Conservation (phyloP, 2,113 vertebrate genomes). For the Sprattus sprattus region DNA sequence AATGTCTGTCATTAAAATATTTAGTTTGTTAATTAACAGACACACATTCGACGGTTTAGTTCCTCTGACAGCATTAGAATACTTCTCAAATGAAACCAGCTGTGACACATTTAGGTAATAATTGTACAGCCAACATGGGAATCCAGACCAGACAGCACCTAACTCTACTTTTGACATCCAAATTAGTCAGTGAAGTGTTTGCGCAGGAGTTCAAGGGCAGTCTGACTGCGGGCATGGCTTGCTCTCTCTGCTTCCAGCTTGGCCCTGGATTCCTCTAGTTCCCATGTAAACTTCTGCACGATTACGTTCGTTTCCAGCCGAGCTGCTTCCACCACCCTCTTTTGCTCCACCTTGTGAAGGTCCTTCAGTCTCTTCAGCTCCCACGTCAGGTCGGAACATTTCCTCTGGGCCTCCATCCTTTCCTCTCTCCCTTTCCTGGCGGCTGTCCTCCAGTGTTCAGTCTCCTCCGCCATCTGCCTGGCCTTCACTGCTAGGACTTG, state of each 20-base stretch:
- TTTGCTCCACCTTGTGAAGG: slow-evolving; percentile 36
- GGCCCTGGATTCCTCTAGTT: slow-evolving; percentile 37
- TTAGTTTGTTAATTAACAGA: no score
- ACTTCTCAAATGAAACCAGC: neutral
- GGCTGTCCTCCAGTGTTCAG: slow-evolving; percentile 43
- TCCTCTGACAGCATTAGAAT: no score
- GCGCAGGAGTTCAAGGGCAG: slow-evolving; percentile 46
- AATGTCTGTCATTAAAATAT: no score
- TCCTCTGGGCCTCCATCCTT: slow-evolving; percentile 43
- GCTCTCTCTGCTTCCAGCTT: slow-evolving; percentile 53
- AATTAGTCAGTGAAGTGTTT: slow-evolving; percentile 32
- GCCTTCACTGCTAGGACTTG: slow-evolving; percentile 49
- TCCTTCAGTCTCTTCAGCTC: slow-evolving; percentile 42
- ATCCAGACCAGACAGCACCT: no score
- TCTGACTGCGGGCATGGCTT: slow-evolving; percentile 34
- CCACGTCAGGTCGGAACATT: slow-evolving; percentile 51
- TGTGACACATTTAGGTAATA: neutral
- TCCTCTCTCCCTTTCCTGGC: slow-evolving; percentile 52
- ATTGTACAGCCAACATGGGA: neutral
- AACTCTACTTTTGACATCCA: neutral
- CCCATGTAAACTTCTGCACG: slow-evolving; percentile 42
- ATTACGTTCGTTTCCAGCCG: slow-evolving; percentile 32
- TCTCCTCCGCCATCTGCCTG: slow-evolving; percentile 48
- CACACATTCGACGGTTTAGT: no score
- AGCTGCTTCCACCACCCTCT: slow-evolving; percentile 37